These are phyloP conservation scores for Pholis gunnellus DNA, from an alignment of 2,113 vertebrate species.

Conservation along the genomic window DNA sequence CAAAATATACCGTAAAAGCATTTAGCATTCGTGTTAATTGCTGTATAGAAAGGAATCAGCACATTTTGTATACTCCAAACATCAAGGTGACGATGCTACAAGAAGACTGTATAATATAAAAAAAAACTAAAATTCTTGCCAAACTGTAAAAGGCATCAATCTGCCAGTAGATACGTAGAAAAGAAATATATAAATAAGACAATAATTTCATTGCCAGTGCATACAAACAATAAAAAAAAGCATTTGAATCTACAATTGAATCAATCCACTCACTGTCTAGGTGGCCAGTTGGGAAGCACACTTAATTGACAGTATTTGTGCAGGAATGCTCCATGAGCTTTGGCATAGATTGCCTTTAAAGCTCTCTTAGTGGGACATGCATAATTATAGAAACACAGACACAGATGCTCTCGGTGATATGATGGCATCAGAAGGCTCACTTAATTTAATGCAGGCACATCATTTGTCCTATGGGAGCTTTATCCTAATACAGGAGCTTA, in stretches of 20 bases:
- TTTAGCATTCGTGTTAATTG: not conserved
- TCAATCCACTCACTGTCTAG: conserved; percentile 60
- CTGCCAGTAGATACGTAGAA: conserved; percentile 9
- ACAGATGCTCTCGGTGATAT: conserved; percentile 76
- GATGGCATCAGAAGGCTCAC: conserved; percentile 71
- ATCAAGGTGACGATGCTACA: not conserved
- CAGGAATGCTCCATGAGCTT: conserved; percentile 65
- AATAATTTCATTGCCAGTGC: conserved; percentile 30
- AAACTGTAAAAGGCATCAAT: not conserved
- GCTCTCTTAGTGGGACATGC: conserved; percentile 65
- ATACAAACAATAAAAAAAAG: conserved; percentile 47
- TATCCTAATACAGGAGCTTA: conserved; percentile 59
- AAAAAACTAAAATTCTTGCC: not conserved
- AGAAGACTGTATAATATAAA: not conserved
- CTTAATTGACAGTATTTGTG: conserved; percentile 73
- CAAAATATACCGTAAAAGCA: not conserved
- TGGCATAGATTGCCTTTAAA: conserved; percentile 71
- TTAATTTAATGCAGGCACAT: conserved; percentile 76
- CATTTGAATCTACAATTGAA: conserved; percentile 61
- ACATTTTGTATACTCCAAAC: conserved; percentile 19
- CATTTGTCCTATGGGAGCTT: conserved; percentile 70
- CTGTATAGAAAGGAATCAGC: not conserved
- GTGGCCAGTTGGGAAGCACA: conserved; percentile 56
- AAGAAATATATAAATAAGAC: conserved; percentile 13
- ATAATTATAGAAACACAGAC: conserved; percentile 71